Evolutionary conservation across 2,113 vertebrate genomes (phyloP), one percentile per base, ranked within the genome.

Genomic region (Empidonax alnorum): DNA sequence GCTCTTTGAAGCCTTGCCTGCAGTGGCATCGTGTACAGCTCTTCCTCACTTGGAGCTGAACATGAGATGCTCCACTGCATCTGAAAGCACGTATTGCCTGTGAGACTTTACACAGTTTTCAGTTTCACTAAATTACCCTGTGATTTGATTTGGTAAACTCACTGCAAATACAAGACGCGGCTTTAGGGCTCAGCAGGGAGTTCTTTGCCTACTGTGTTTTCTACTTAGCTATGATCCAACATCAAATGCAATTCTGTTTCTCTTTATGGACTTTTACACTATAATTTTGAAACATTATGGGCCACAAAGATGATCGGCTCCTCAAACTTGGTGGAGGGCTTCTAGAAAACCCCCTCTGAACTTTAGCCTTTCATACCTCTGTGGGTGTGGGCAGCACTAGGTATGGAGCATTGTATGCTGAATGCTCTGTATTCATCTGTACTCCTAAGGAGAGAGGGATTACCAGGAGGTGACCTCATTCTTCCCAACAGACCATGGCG

Each of bases 131-230:
- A 93, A 96, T 94, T 87, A 75, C 46, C 47, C 33, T 7, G 21
- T 78, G 75, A 87, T 90, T 89, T 84, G 69, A 93, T 94, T 91
- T 92, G 55, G 39, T 92, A 93, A 94, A 80, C 67, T 91, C 79
- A 19, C 68, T 92, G 92, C 90, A 92, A 89, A 92, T 46, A 72
- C 2, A 2, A 83, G 61, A 84, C 3, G 7, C 3, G 2, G 55
- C 58, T 90, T 94, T 75, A 89, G 69, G 68, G 56, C 91, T 92
- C 91, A 87, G 58, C 71, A 59, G 89, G 71, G 91, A 73, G 37
- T 50, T 72, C 46, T 86, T 90, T 1, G 2, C 35, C 52, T 58
- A 3, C 73, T 67, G 50, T 46, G 31, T 72, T 75, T 92, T 93
- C 81, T 3, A 6, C 67, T 87, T 67, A 39, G 35, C 69, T 91